A percentile compares a stretch with the other conserved stretches of the same genome.
Conservation (phyloP, 2,797 vertebrate species). For the Spinus olivaceus region DNA sequence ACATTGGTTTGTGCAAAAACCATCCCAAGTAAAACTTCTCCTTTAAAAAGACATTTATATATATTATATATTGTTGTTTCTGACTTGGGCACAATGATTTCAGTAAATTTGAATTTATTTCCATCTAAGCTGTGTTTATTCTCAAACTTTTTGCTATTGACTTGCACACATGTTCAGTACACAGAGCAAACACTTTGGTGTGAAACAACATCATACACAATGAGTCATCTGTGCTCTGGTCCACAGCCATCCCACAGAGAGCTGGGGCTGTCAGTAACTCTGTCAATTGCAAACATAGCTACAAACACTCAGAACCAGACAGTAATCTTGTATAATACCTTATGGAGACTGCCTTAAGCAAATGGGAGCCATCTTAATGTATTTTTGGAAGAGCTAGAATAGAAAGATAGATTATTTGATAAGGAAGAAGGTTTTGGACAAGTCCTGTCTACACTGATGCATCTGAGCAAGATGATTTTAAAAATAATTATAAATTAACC, state of each 20-base stretch:
- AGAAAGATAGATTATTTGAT: background rate
- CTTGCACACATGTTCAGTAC: constrained; percentile 57
- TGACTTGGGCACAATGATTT: background rate
- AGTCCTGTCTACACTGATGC: constrained; percentile 8
- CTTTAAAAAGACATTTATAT: background rate
- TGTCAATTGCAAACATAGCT: constrained; percentile 63
- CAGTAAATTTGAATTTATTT: constrained; percentile 20
- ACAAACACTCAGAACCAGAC: constrained; percentile 46
- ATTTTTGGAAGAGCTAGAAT: constrained; percentile 5
- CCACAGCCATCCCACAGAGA: constrained; percentile 66
- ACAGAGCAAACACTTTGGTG: constrained; percentile 62
- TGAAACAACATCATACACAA: constrained; percentile 66
- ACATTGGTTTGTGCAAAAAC: background rate
- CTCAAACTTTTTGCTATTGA: constrained; percentile 57
- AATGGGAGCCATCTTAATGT: background rate
- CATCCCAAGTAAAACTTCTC: background rate
- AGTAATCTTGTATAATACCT: constrained; percentile 60
- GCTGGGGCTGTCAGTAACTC: constrained; percentile 58
- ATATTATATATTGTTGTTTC: background rate
- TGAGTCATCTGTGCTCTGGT: constrained; percentile 65
- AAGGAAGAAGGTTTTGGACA: background rate
- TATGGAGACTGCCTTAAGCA: constrained; percentile 34
- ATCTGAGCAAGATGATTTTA: background rate
- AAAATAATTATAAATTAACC: constrained; percentile 45
- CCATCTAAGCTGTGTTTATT: constrained; percentile 36